phyloP scores from a whole-genome alignment of 2,113 vertebrate species.

The Stomatorhinus ivindoensis region DNA sequence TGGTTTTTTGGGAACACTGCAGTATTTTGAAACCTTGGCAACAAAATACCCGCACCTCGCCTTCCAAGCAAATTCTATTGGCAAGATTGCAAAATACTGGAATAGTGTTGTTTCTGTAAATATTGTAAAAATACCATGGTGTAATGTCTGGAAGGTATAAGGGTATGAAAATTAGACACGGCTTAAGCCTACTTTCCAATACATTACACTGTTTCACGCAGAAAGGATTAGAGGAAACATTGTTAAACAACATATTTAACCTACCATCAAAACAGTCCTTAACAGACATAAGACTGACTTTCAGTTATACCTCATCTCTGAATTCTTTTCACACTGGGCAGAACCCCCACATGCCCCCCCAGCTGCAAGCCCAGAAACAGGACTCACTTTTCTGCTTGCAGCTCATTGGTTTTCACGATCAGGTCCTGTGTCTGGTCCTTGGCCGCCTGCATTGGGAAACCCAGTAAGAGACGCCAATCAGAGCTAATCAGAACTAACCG shows the following conservation, averaged over 20 bases:
- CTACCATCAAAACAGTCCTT: neutral
- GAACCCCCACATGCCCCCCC: neutral
- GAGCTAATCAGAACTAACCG: neutral
- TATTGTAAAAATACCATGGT: neutral
- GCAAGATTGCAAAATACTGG: neutral
- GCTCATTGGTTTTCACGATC: constrained; percentile 93
- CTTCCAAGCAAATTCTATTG: neutral
- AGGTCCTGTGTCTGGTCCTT: constrained; percentile 96
- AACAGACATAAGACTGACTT: neutral
- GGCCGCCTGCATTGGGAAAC: constrained; percentile 68
- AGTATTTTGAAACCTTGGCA: neutral
- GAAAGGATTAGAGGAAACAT: neutral
- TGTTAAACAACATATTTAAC: neutral
- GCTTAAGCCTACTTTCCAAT: neutral
- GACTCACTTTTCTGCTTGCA: constrained; percentile 92
- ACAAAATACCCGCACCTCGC: neutral
- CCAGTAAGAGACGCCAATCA: neutral
- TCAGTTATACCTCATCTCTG: neutral
- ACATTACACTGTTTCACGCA: neutral
- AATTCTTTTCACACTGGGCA: neutral
- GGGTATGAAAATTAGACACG: neutral
- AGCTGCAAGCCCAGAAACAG: neutral
- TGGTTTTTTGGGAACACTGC: neutral
- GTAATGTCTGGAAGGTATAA: neutral
- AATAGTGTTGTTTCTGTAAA: neutral